Evolutionary conservation across 2,888 invertebrate species (phyloP), one percentile per base, ranked within the genome.

Genomic region (Ennomos fuscantarius): DNA sequence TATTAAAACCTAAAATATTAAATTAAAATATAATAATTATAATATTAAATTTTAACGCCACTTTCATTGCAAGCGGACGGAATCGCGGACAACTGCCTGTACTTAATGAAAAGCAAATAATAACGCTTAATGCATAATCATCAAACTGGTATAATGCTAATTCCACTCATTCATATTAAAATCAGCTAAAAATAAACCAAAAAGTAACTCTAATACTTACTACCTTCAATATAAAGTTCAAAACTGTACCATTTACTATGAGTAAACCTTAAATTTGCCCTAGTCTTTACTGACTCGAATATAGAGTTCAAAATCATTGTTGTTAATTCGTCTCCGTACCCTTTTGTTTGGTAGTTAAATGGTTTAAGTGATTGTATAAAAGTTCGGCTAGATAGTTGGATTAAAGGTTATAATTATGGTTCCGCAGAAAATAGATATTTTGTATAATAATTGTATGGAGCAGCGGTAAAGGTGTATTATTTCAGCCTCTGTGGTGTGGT

Each of bases 121-220:
- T 44, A 50, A 62, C 49, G 43, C 48, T 48, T 42, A 49, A 47
- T 56, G 66, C 63, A 54, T 53, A 68, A 70, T 70, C 71, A 64
- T 63, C 62, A 13, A 59, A 64, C 66, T 63, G 66, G 68, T 66
- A 67, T 66, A 67, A 65, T 67, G 69, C 72, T 70, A 66, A 73
- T 66, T 59, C 60, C n/a, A 45, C 53, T 39, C 62, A 69, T 72
- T 73, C 70, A 70, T 72, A 73, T 73, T 72, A 44, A 70, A 76
- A 74, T 64, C 12, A 43, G 12, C 43, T 55, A 49, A 63, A 57
- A 56, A 54, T 39, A 49, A 51, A 51, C 9, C 3, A 13, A 36
- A n/a, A 44, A 48, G 46, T 39, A 39, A 32, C 44, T 41, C 24
- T 40, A 52, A 49, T 49, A 33, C 31, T 15, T 41, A 45, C 50